These are phyloP conservation scores for Pomacea maculata DNA, from an alignment of 1,140 invertebrate genomes.

Conservation along the genomic window DNA sequence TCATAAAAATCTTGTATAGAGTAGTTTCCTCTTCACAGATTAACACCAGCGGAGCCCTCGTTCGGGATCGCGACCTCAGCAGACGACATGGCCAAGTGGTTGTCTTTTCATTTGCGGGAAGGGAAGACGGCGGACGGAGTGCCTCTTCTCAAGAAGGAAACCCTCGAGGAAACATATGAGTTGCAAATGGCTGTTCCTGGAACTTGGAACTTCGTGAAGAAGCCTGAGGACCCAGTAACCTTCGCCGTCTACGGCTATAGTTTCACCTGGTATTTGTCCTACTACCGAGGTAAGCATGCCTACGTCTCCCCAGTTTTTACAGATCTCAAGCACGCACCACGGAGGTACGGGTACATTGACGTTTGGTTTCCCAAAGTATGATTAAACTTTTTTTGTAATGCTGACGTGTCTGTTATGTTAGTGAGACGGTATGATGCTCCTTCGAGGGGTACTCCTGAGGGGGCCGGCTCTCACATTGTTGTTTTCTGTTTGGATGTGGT, in stretches of 20 bases:
- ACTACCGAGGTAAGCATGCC: constrained; percentile 21
- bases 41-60: constrained; percentile 28
- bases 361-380: too few relatives aligned
- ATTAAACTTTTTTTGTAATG: too few relatives aligned
- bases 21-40: constrained; percentile 7
- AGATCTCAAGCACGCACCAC: too few relatives aligned
- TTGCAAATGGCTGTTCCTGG: background rate
- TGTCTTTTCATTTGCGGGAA: constrained; percentile 27
- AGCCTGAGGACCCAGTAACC: constrained; percentile 21
- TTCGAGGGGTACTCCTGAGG: too few relatives aligned
- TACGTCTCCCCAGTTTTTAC: too few relatives aligned
- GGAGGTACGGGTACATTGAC: too few relatives aligned
- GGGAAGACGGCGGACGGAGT: constrained; percentile 4
- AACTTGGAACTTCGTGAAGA: too few relatives aligned
- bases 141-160: background rate
- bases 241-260: constrained; percentile 19
- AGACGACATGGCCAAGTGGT: constrained; percentile 8
- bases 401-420: too few relatives aligned
- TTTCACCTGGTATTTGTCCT: constrained; percentile 21
- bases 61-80: constrained; percentile 25
- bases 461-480: too few relatives aligned
- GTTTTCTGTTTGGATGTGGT: too few relatives aligned
- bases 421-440: too few relatives aligned
- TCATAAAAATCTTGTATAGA: too few relatives aligned
- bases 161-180: constrained; percentile 11